phyloP scores from a whole-genome alignment of 2,113 vertebrate genomes.

The Genyomyrus donnyi region DNA sequence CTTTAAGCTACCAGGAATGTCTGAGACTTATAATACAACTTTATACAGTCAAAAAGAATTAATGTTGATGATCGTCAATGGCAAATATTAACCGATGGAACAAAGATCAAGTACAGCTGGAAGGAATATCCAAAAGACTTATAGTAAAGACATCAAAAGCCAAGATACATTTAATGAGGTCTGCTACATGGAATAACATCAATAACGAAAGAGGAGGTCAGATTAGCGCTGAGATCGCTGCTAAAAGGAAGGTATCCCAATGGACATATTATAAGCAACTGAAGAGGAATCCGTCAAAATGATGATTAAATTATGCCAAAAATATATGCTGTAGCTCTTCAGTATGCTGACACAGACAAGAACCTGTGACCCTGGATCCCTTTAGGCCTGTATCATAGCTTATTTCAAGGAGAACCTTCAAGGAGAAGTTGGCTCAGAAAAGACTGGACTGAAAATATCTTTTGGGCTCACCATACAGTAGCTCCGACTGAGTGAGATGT shows the following conservation, averaged over 20 bases:
- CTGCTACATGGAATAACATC: neutral
- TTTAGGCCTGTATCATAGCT: neutral
- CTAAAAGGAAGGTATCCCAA: neutral
- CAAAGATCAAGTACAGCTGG: neutral
- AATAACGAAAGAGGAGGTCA: neutral
- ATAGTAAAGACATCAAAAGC: neutral
- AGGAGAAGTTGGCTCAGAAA: neutral
- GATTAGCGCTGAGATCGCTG: neutral
- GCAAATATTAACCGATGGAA: neutral
- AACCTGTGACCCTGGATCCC: neutral
- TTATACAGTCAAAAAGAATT: neutral
- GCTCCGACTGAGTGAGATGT: neutral
- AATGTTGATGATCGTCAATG: neutral
- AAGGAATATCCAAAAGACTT: neutral
- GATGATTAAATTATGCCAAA: conserved; percentile 1
- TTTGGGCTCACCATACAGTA: neutral
- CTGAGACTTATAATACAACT: neutral
- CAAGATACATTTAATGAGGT: neutral
- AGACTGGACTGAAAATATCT: neutral
- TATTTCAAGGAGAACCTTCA: neutral
- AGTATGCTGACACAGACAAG: neutral
- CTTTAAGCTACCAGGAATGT: neutral
- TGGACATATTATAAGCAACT: neutral
- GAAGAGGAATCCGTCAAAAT: neutral
- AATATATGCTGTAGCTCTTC: neutral